Evolutionary conservation across 2,797 vertebrate species (phyloP), one percentile per base, ranked within the genome.

Genomic region (Gadopsis marmoratus): DNA sequence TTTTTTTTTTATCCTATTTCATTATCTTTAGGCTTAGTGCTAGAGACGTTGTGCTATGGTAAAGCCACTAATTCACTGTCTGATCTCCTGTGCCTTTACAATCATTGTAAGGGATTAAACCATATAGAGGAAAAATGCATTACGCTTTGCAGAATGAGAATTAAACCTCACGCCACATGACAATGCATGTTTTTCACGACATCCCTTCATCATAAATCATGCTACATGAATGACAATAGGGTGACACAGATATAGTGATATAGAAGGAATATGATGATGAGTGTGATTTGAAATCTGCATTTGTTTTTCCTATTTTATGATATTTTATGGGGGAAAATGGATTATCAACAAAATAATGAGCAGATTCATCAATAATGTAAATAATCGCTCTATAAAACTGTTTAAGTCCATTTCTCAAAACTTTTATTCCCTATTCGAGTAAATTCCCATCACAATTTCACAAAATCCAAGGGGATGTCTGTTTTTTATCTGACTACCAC

Each of bases 1-100:
- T 26, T 26, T 26, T 39, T 48, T 21, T 45, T 78, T 86, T 83
- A 91, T 89, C 72, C 72, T 37, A 0, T 54, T 50, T 65, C 71
- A 86, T 89, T 72, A 89, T 85, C 79, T 84, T 37, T 7, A 66
- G 76, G 75, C 86, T 91, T 87, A 90, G 41, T n/a, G 48, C 54
- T 21, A 1, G 37, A 64, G 47, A 65, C 50, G 33, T 43, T 67
- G 23, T 53, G 71, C 54, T 55, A 17, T 61, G 41, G 43, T 67
- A 41, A 77, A 70, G 35, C 48, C 59, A 23, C 60, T 84, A 82
- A 88, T 86, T 73, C 71, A 81, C 63, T 76, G 72, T 85, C 59
- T 62, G 58, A 90, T 76, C 79, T 76, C 54, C 26, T 41, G 47
- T 55, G 37, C 53, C 53, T 68, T 50, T 71, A 45, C 64, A 78